A percentile compares a stretch with the other conserved stretches of the same genome.
Evolutionary conservation across 1,140 invertebrate species (phyloP).

Genomic region (Cherax destructor): DNA sequence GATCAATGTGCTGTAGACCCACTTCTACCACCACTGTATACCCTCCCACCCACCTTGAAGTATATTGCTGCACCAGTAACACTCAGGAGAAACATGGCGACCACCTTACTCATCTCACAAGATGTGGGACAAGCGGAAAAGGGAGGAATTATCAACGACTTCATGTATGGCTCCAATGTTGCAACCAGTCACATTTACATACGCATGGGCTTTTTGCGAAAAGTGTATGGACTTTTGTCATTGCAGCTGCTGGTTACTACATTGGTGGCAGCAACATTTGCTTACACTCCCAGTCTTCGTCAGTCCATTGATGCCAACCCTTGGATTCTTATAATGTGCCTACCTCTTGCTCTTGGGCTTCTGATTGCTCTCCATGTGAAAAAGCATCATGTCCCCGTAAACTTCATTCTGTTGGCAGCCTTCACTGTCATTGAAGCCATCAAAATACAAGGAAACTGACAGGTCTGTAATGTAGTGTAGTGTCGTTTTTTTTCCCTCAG

Average conservation of each 20-base stretch:
- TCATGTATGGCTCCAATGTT: slow-evolving; percentile 77
- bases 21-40: too few species aligned
- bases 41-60: too few species aligned
- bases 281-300: slow-evolving; percentile 81
- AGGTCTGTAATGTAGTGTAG: too few species aligned
- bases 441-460: too few species aligned
- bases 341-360: slow-evolving; percentile 71
- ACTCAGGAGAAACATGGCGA: too few species aligned
- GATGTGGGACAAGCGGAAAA: slow-evolving; percentile 65
- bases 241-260: slow-evolving; percentile 85
- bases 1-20: too few species aligned
- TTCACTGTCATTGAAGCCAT: slow-evolving; percentile 83
- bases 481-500: too few species aligned
- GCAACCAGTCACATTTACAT: slow-evolving; percentile 77
- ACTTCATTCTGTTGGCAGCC: slow-evolving; percentile 72
- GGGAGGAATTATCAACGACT: slow-evolving; percentile 75
- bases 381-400: slow-evolving; percentile 72
- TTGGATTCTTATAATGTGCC: slow-evolving; percentile 71
- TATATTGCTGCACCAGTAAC: background rate
- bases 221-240: slow-evolving; percentile 87
- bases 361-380: slow-evolving; percentile 73
- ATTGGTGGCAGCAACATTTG: slow-evolving; percentile 81
- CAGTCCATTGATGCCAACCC: slow-evolving; percentile 81
- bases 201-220: slow-evolving; percentile 84
- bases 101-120: slow-evolving; percentile 40